A percentile compares a stretch with the other conserved stretches of the same genome.
phyloP scores from a whole-genome alignment of 2,113 vertebrate genomes.

The Entosphenus tridentatus region DNA sequence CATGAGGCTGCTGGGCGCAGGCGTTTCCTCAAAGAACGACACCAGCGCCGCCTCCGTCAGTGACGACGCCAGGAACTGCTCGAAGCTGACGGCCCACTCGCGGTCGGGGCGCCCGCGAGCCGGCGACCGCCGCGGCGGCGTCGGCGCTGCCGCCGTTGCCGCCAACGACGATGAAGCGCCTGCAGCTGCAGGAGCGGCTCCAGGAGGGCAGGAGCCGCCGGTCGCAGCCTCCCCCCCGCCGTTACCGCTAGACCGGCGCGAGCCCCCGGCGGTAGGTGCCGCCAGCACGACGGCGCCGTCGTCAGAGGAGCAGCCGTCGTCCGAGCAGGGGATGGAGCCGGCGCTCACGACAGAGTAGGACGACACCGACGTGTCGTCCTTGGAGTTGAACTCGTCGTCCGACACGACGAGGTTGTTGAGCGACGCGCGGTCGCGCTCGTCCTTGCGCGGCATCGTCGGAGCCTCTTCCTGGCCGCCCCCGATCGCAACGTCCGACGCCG shows the following conservation, averaged over 20 bases:
- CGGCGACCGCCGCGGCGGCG: conserved; percentile 11
- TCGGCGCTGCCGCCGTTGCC: not conserved
- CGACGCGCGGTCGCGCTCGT: not conserved
- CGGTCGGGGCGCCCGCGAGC: conserved; percentile 40
- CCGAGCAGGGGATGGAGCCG: conserved; percentile 22
- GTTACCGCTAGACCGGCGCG: not conserved
- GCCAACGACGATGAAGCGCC: conserved; percentile 2
- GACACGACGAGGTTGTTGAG: not conserved
- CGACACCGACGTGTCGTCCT: conserved; percentile 67
- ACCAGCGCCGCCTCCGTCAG: conserved; percentile 69
- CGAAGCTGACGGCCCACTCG: conserved; percentile 83
- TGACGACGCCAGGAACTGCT: conserved; percentile 82
- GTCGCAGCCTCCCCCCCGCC: not conserved
- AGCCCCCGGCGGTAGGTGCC: not conserved
- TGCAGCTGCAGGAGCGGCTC: not conserved
- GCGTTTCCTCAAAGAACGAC: conserved; percentile 74
- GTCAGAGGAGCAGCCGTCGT: not conserved
- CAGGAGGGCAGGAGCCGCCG: not conserved
- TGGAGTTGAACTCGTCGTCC: conserved; percentile 38
- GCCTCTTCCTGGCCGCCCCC: not conserved
- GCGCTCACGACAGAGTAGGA: conserved; percentile 74
- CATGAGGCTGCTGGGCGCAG: not conserved
- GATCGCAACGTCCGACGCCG: not conserved
- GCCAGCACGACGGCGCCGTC: not conserved
- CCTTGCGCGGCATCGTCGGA: not conserved